Conservation (phyloP, 1,140 invertebrate species). For the Brachionus manjavacas region DNA sequence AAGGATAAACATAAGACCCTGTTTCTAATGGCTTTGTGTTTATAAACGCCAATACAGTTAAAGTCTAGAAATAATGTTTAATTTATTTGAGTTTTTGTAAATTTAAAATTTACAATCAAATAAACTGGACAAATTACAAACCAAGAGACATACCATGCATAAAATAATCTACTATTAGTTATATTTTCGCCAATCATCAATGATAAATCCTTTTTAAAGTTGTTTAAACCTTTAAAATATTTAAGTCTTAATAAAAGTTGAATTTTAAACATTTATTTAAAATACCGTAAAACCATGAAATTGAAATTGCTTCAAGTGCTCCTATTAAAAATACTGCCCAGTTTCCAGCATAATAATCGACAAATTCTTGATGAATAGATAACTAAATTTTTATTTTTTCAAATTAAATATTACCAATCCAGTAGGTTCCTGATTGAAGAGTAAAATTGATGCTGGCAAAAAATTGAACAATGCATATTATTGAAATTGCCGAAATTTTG, state of each 20-base stretch:
- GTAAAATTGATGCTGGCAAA: constrained; percentile 63
- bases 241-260: not conserved
- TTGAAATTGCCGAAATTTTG: constrained; percentile 61
- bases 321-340: constrained; percentile 39
- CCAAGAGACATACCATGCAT: constrained; percentile 57
- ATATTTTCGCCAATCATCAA: constrained; percentile 55
- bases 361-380: not conserved
- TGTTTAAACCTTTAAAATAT: constrained; percentile 46
- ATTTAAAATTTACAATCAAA: constrained; percentile 58
- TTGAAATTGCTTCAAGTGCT: constrained; percentile 1
- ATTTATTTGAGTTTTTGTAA: not conserved
- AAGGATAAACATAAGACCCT: constrained; percentile 60
- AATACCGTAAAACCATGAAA: constrained; percentile 44
- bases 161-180: constrained; percentile 45
- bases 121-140: constrained; percentile 55
- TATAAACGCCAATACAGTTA: constrained; percentile 64
- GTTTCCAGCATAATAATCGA: constrained; percentile 40
- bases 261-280: not conserved
- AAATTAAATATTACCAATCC: constrained; percentile 1
- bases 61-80: constrained; percentile 49
- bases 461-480: constrained; percentile 63
- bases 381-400: not conserved
- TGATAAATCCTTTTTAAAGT: constrained; percentile 55
- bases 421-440: constrained; percentile 41
- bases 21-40: constrained; percentile 22